Evolutionary conservation across 2,797 vertebrate species (phyloP).

Genomic region (Betta splendens): DNA sequence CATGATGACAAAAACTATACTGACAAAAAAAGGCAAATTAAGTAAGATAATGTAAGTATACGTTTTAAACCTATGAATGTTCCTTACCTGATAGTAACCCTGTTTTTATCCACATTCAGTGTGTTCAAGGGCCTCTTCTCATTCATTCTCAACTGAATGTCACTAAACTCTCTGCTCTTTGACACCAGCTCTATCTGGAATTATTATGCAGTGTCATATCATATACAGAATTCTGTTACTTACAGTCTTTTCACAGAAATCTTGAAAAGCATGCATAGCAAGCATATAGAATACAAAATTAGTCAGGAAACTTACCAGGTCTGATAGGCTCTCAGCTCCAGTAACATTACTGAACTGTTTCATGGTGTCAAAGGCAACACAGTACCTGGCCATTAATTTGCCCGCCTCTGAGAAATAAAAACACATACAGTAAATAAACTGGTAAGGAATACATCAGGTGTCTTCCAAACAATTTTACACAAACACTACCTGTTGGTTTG

Average conservation of each 20-base stretch:
- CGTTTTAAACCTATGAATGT: neutral
- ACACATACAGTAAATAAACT: neutral
- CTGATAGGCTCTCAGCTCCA: conserved; percentile 89
- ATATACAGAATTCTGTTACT: neutral
- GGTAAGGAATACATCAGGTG: neutral
- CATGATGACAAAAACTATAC: neutral
- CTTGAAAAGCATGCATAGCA: too few relatives aligned
- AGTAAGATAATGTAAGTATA: too few relatives aligned
- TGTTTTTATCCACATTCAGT: conserved; percentile 93
- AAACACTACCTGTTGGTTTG: conserved; percentile 89
- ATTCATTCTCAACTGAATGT: conserved; percentile 90
- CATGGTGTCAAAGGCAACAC: conserved; percentile 95
- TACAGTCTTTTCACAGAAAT: neutral
- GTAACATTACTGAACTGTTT: conserved; percentile 87
- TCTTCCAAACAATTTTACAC: neutral
- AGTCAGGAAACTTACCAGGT: conserved; percentile 84
- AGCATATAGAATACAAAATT: too few relatives aligned
- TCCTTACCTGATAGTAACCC: conserved; percentile 89
- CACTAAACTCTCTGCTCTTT: conserved; percentile 89
- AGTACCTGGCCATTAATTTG: conserved; percentile 94
- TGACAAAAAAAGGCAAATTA: too few relatives aligned
- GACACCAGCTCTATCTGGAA: conserved; percentile 88
- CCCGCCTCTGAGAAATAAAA: conserved; percentile 83
- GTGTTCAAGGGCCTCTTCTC: conserved; percentile 92
- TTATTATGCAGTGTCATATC: neutral